Conservation (phyloP, 64 coral and sea anemone species). For the Montipora sp. region DNA sequence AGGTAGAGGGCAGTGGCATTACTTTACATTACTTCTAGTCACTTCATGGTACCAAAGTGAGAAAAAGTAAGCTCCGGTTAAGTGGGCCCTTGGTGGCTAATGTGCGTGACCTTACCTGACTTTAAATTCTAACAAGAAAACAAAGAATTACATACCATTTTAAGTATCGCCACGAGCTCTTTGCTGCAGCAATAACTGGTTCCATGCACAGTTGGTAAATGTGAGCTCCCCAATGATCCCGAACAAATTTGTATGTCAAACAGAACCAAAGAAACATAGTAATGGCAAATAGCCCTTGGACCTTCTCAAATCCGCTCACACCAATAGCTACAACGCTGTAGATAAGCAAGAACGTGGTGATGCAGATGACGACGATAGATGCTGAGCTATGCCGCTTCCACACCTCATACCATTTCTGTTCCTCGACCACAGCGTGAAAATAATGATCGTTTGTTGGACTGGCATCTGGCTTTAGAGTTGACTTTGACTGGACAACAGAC, state of each 20-base stretch:
- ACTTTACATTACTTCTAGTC: too few relatives aligned
- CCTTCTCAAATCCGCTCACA: conserved; percentile 85
- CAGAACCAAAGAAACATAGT: conserved; percentile 82
- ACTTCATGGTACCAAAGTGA: too few relatives aligned
- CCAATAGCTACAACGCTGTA: conserved; percentile 83
- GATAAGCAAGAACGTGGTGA: conserved; percentile 47
- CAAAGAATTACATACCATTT: conserved; percentile 69
- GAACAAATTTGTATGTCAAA: conserved; percentile 75
- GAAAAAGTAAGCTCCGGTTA: too few relatives aligned
- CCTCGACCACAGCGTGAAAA: conserved; percentile 58
- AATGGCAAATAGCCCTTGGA: conserved; percentile 67
- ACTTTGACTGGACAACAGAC: conserved; percentile 58
- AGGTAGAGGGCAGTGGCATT: too few relatives aligned
- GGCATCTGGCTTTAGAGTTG: conserved; percentile 19
- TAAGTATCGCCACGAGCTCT: conserved; percentile 70
- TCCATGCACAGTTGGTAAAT: conserved; percentile 64
- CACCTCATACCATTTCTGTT: conserved; percentile 38
- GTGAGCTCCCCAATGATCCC: conserved; percentile 70
- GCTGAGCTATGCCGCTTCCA: conserved; percentile 68
- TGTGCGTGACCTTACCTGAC: too few relatives aligned
- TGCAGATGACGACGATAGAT: conserved; percentile 14
- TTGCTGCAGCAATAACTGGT: conserved; percentile 45
- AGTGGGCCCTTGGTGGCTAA: too few relatives aligned
- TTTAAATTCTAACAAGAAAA: too few relatives aligned
- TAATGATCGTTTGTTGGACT: not conserved